phyloP scores from a whole-genome alignment of 1,140 invertebrate species.

The Amphibalanus amphitrite region DNA sequence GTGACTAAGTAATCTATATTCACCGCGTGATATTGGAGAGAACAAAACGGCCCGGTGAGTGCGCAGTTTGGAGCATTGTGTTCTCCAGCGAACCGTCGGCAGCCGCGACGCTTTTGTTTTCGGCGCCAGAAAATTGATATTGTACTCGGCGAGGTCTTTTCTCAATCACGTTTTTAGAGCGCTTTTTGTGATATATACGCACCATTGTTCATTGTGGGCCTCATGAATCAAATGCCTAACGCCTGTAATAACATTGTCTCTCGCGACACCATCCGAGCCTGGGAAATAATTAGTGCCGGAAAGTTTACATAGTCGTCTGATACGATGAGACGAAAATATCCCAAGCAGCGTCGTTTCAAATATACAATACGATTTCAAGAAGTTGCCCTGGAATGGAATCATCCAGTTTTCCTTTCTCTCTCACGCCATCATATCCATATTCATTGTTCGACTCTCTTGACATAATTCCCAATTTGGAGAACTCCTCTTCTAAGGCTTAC shows the following conservation, averaged over 20 bases:
- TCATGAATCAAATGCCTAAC: not conserved
- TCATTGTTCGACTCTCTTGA: too few species aligned
- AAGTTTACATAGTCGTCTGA: not conserved
- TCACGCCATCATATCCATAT: too few species aligned
- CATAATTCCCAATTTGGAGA: too few species aligned
- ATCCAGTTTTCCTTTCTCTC: too few species aligned
- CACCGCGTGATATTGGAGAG: not conserved
- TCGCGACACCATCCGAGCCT: not conserved
- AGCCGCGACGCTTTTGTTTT: not conserved
- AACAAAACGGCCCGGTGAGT: not conserved
- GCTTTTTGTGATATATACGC: not conserved
- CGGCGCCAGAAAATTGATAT: not conserved
- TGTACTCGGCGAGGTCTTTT: not conserved
- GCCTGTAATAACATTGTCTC: not conserved
- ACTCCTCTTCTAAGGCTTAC: too few species aligned
- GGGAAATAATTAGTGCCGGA: not conserved
- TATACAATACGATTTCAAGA: too few species aligned
- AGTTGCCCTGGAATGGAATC: too few species aligned
- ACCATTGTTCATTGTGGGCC: not conserved
- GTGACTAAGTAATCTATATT: slow-evolving; percentile 2
- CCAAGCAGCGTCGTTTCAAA: not conserved
- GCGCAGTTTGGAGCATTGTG: not conserved
- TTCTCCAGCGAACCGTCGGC: not conserved
- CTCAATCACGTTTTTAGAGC: not conserved
- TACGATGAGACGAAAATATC: not conserved